Base-by-base conservation (phyloP, 2,797 vertebrate species). In the Tiaroga cobitis region DNA sequence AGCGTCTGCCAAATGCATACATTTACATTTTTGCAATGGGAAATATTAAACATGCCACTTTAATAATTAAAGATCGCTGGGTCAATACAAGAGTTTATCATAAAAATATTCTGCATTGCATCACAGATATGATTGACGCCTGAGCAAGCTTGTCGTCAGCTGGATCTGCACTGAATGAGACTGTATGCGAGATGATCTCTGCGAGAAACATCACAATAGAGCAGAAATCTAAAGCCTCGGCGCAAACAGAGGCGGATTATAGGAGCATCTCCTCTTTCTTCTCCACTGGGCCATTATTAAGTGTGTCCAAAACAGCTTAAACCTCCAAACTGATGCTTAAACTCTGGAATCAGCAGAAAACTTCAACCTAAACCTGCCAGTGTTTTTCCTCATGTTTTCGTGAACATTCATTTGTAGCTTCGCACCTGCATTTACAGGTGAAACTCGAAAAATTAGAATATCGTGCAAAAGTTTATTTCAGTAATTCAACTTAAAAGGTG, bases 161-260 rank as follows among this genome's bases (percentile, higher is more conserved):
- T 8, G 29, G 7, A 8, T 29, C 16, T 1, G 11, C 54, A 26
- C 39, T 46, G n/a, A 81, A 54, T 29, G 9, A 70, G 46, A 81
- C 51, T 59, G 37, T 29, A 61, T 73, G 37, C 21, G 18, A 73
- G 67, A 81, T 29, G 51, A 82, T 72, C 68, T 29, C 39, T 80
- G 61, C 8, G 56, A 73, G 80, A 82, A 73, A 72, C 59, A 0
- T 68, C 86, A 94, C 92, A 94, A 92, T 93, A 37, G 92, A 75
- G 86, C 88, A n/a, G 88, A 90, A 90, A 89, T 87, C 89, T 86
- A 90, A 90, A 94, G 93, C 93, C 82, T 88, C 91, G 92, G 87
- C 87, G 91, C 92, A 94, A 95, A 95, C 92, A 94, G 91, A 94
- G 93, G 92, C 88, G 90, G 87, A 94, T 93, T 91, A 91, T 91